A percentile compares a stretch with the other conserved stretches of the same genome.
phyloP scores from a whole-genome alignment of 2,797 vertebrate genomes.

The Euthynnus affinis region DNA sequence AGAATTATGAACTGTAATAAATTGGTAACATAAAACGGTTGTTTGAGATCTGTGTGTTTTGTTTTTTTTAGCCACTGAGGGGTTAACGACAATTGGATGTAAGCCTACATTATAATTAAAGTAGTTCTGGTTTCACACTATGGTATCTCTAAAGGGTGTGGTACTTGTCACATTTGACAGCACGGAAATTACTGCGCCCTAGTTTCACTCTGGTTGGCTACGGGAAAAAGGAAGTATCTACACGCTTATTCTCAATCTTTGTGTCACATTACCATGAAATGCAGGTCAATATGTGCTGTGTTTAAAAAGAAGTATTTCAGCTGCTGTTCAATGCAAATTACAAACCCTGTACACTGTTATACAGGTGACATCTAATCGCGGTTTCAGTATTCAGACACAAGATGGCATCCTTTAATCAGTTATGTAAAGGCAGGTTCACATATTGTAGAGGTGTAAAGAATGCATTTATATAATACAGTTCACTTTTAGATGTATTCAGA shows the following conservation, averaged over 20 bases:
- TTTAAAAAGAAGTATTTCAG: not conserved
- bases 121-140: not conserved
- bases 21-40: slow-evolving; percentile 48
- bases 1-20: slow-evolving; percentile 72
- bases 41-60: slow-evolving; percentile 17
- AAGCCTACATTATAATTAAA: not conserved
- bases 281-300: not conserved
- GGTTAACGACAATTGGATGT: not conserved
- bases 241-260: not conserved
- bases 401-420: slow-evolving; percentile 70
- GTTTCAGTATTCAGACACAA: slow-evolving; percentile 59
- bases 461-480: not conserved
- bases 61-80: not conserved
- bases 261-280: not conserved
- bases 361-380: not conserved
- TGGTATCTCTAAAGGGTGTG: not conserved
- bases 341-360: not conserved
- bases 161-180: not conserved
- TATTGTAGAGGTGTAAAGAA: not conserved
- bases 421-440: not conserved
- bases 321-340: not conserved
- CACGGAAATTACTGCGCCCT: not conserved
- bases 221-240: not conserved
- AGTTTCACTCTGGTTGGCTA: not conserved
- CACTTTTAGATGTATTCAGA: not conserved